Evolutionary conservation across 2,888 invertebrate genomes (phyloP), one percentile per base, ranked within the genome.

Genomic region (Scelioninae gen. 2): DNA sequence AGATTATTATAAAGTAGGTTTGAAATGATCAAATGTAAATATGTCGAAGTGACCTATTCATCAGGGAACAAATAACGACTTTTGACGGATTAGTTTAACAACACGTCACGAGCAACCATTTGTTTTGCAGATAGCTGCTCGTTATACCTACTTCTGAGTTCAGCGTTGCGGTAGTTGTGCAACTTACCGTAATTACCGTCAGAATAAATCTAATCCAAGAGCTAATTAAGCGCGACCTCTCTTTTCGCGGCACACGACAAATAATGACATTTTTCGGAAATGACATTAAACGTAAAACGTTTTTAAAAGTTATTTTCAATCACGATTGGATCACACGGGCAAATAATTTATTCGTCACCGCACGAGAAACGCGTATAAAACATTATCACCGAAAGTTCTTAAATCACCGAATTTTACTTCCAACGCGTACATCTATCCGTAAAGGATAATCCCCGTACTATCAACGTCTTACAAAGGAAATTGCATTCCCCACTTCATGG

Each of bases 41-140:
- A 31, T 31, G 2, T 31, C 16, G 9, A 18, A 15, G 10, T 1
- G 16, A 41, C 16, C 10, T 41, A 16, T 7, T 16, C 18, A 41
- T 41, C 9, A 18, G 2, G 18, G 10, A 41, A 41, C 41, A 41
- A 41, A 41, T 41, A 41, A 18, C 6, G 1, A 10, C 18, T 41
- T 41, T 41, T 41, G 46, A 48, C 5, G 6, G 50, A 50, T 33
- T 50, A 33, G 33, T 50, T 50, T 50, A 50, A 50, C 33, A 50
- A 50, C 50, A n/a, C 18, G 33, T 31, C 33, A 50, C n/a, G n/a
- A 33, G 18, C 50, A 50, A 33, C 33, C 50, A 50, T 50, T 33
- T 50, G 50, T 50, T 33, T 33, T 16, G 16, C 18, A 33, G 31
- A 50, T 50, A 50, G 33, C 5, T 33, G 31, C 18, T 50, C 16